Base-by-base conservation (phyloP, 2,888 invertebrate species). In the Synergus umbraculus region DNA sequence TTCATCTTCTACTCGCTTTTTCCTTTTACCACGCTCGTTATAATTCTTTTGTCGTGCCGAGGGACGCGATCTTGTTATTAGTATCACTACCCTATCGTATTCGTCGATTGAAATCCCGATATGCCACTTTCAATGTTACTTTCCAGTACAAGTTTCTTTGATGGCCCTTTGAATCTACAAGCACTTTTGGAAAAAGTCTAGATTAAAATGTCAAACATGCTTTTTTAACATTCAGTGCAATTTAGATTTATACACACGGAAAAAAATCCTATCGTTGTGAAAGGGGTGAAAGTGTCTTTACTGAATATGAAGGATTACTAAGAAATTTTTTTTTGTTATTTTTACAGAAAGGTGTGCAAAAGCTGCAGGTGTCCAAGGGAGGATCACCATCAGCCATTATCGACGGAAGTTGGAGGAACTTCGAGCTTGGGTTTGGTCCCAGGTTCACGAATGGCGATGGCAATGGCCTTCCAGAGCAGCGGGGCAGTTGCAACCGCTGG, bases 261-360 rank as follows among this genome's bases (percentile, higher is more conserved):
- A 29, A 29, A 18, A 49, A 49, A 49, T 49, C 13, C 9, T 49
- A 49, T 49, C 9, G 2, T 13, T 49, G 10, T 13, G 13, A 49
- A 49, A 54, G 15, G 2, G n/a, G 4, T 54, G 49, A 54, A 54
- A 54, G 1, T 54, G 15, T 54, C 12, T 15, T 60, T 18, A 60
- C n/a, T 60, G 22, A 18, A 9, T 0, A 9, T 0, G 18, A 12
- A 60, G n/a, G 18, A 22, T 9, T 60, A 60, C 10, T 18, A 18
- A 10, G 18, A 10, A 60, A n/a, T 18, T 7, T 10, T 60, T 60
- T 22, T 3, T 29, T 60, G 15, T 90, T 92, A 92, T 87, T 82
- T 66, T 94, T 94, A n/a, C 95, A 97, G 97, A 91, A 96, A 97
- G 87, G 96, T 97, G 90, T 97, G 96, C 93, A 94, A 96, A 82